These are phyloP conservation scores for Archips xylosteana DNA, from an alignment of 2,888 invertebrate species.

Conservation along the genomic window DNA sequence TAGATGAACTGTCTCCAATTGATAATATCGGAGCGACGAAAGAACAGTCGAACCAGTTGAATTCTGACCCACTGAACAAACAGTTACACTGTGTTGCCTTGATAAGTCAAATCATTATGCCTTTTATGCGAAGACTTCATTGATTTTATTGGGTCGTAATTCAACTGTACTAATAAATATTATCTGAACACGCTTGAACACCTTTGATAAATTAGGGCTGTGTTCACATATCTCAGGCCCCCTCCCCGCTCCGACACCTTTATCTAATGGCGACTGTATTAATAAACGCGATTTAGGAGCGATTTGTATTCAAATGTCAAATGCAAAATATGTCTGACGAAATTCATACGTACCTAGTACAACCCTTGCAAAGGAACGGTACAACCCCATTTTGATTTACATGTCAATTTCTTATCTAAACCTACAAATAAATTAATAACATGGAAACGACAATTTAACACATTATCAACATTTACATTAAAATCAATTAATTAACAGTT, in stretches of 20 bases:
- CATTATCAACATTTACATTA: constrained; percentile 17
- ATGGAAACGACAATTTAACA: constrained; percentile 14
- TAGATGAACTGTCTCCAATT: background rate
- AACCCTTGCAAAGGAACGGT: constrained; percentile 30
- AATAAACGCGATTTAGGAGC: constrained; percentile 7
- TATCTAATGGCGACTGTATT: background rate
- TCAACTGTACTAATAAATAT: background rate
- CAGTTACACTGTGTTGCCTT: background rate
- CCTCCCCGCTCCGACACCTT: background rate
- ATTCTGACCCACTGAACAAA: too few species aligned
- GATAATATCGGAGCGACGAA: background rate
- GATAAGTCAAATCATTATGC: background rate
- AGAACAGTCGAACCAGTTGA: background rate
- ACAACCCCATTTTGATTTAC: constrained; percentile 13
- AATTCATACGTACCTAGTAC: constrained; percentile 14
- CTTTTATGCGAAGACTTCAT: background rate
- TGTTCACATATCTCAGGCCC: background rate
- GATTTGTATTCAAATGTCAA: constrained; percentile 14
- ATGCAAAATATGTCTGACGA: background rate
- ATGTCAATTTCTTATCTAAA: constrained; percentile 16
- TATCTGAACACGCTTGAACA: background rate
- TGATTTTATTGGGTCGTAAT: too few species aligned
- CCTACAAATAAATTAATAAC: constrained; percentile 19
- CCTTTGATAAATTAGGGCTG: background rate
- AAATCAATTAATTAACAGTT: constrained; percentile 9